Evolutionary conservation across 1,140 invertebrate species (phyloP).

Genomic region (Steinernema feltiae): DNA sequence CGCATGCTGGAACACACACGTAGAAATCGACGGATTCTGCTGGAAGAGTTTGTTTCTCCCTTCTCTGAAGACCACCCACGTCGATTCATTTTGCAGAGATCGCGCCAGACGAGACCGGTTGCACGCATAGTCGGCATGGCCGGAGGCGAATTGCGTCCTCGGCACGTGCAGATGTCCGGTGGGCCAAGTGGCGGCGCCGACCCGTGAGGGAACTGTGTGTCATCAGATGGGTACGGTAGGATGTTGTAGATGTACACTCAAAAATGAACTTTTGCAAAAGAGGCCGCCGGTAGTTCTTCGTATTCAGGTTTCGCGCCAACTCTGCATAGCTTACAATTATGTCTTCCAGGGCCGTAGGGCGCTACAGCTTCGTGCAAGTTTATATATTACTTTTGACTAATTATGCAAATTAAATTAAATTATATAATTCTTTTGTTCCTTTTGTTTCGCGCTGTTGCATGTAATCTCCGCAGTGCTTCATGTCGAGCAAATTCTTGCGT

Average conservation of each 20-base stretch:
- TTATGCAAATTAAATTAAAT: too few species aligned
- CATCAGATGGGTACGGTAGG: slow-evolving; percentile 15
- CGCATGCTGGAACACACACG: slow-evolving; percentile 23
- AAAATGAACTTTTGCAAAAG: too few species aligned
- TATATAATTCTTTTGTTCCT: too few species aligned
- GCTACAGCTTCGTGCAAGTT: too few species aligned
- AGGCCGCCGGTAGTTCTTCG: too few species aligned
- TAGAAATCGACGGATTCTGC: slow-evolving; percentile 24
- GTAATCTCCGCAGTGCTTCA: too few species aligned
- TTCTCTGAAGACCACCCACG: background rate
- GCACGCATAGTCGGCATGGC: slow-evolving; percentile 28
- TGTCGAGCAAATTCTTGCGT: too few species aligned
- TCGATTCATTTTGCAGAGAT: slow-evolving; percentile 20
- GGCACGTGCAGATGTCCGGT: slow-evolving; percentile 26
- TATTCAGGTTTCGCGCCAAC: too few species aligned
- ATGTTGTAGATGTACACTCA: background rate
- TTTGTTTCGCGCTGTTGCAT: too few species aligned
- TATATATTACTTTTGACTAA: too few species aligned
- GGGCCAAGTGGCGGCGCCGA: slow-evolving; percentile 15
- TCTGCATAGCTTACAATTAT: too few species aligned
- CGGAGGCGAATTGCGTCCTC: slow-evolving; percentile 16
- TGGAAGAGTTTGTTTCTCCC: slow-evolving; percentile 27
- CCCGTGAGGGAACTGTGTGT: slow-evolving; percentile 29
- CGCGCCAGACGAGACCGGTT: slow-evolving; percentile 23
- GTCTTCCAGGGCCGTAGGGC: too few species aligned